These are phyloP conservation scores for Apis mellifera DNA, from an alignment of 1,140 invertebrate genomes.

Conservation along the genomic window Amel_HAv3.1 CM009933.2:12518501-12519000, in stretches of 20 bases:
- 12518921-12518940: conserved; percentile 21
- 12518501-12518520: conserved; percentile 45
- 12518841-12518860: no score
- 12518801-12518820: conserved; percentile 1
- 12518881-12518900: background rate
- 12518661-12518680: no score
- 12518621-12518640: no score
- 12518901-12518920: conserved; percentile 21
- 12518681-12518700: no score
- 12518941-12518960: conserved; percentile 29
- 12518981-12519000: background rate
- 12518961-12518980: background rate
- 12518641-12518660: no score
- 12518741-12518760: no score
- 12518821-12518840: background rate
- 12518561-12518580: background rate
- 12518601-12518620: background rate
- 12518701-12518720: no score
- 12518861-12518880: conserved; percentile 15
- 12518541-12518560: background rate
- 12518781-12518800: background rate
- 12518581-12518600: background rate
- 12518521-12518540: background rate
- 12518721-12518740: no score
- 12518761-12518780: no score